Percentiles rank a stretch among this genome's conserved stretches.
Evolutionary conservation across 2,797 vertebrate genomes (phyloP).

Genomic region (Atherinosoma microstoma): DNA sequence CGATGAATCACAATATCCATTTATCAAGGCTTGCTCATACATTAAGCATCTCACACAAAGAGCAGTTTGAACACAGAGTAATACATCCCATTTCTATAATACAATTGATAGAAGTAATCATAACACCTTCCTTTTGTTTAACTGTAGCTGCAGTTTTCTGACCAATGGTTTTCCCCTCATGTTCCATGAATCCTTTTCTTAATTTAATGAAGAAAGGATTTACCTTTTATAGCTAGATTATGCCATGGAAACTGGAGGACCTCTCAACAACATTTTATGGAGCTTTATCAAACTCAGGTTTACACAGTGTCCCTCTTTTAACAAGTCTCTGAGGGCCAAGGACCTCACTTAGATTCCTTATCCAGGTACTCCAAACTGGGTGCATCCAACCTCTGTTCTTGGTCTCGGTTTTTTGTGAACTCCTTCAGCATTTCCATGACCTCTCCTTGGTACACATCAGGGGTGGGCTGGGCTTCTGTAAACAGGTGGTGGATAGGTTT

Average conservation of each 20-base stretch:
- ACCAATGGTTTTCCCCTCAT: neutral
- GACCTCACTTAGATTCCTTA: slow-evolving; percentile 64
- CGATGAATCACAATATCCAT: slow-evolving; percentile 10
- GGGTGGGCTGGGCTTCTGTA: slow-evolving; percentile 89
- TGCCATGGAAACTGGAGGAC: neutral
- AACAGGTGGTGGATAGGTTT: slow-evolving; percentile 10
- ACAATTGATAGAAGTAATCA: slow-evolving; percentile 19
- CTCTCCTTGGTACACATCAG: slow-evolving; percentile 89
- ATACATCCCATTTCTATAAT: slow-evolving; percentile 26
- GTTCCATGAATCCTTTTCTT: neutral
- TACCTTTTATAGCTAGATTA: neutral
- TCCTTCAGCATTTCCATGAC: slow-evolving; percentile 92
- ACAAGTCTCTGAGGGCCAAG: slow-evolving; percentile 34
- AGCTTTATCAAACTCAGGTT: slow-evolving; percentile 11
- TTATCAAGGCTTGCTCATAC: neutral
- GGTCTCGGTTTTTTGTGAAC: slow-evolving; percentile 91
- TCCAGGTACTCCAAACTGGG: slow-evolving; percentile 93
- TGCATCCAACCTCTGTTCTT: slow-evolving; percentile 91
- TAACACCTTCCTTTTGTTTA: neutral
- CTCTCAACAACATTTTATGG: slow-evolving; percentile 1
- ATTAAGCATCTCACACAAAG: slow-evolving; percentile 1
- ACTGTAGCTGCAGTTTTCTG: neutral
- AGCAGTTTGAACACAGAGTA: slow-evolving; percentile 28
- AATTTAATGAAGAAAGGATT: neutral
- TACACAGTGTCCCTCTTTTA: neutral